These are phyloP conservation scores for Crotalus viridis DNA, from an alignment of 2,113 vertebrate genomes.

Conservation along the genomic window DNA sequence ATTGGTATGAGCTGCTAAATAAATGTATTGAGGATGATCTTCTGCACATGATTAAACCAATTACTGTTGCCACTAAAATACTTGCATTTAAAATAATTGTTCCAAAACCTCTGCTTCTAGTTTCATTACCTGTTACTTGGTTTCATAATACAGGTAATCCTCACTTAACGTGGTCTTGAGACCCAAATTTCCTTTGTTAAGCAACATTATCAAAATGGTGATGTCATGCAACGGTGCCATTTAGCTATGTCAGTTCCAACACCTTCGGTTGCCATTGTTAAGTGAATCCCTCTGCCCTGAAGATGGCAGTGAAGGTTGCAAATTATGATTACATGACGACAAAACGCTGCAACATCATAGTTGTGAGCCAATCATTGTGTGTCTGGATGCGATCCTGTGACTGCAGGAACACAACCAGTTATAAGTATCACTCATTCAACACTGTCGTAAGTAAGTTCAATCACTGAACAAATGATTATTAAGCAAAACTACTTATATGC, in stretches of 20 bases:
- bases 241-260: background rate
- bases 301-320: background rate
- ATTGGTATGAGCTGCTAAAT: background rate
- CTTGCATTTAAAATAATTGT: background rate
- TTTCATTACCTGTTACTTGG: background rate
- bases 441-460: background rate
- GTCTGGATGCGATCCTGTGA: background rate
- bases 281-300: background rate
- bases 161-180: background rate
- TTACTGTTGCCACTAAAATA: background rate
- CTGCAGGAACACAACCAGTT: background rate
- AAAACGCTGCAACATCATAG: background rate
- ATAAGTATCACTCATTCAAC: background rate
- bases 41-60: background rate
- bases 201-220: background rate
- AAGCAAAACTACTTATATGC: background rate
- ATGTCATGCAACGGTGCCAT: background rate
- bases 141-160: background rate
- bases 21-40: background rate
- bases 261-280: background rate
- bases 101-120: background rate
- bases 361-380: background rate
- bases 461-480: background rate
- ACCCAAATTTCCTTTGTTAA: background rate
- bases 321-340: background rate